These are phyloP conservation scores for Pachypeltis micranthus DNA, from an alignment of 1,140 invertebrate genomes.

Conservation along the genomic window DNA sequence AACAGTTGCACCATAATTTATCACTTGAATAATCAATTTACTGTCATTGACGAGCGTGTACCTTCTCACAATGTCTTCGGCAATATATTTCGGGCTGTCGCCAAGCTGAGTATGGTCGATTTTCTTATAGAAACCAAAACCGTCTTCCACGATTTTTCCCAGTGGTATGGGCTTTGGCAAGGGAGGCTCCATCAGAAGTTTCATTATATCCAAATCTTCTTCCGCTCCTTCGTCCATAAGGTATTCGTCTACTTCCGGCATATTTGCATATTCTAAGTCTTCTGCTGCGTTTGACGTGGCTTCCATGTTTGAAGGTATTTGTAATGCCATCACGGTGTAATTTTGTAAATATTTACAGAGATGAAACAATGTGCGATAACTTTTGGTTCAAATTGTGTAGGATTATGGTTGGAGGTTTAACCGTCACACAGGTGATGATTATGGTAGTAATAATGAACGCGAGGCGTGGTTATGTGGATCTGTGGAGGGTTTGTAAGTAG, in stretches of 20 bases:
- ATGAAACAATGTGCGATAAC: no score
- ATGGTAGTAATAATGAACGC: no score
- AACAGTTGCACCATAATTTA: slow-evolving; percentile 66
- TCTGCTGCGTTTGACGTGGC: no score
- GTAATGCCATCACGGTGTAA: no score
- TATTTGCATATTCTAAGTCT: not conserved
- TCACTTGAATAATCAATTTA: slow-evolving; percentile 48
- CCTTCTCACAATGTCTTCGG: slow-evolving; percentile 26
- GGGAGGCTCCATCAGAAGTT: not conserved
- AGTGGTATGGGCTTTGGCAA: slow-evolving; percentile 47
- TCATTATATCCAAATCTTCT: not conserved
- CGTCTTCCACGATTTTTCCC: slow-evolving; percentile 18
- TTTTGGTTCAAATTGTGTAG: no score
- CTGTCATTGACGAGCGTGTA: slow-evolving; percentile 47
- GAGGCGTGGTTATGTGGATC: no score
- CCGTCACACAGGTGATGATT: no score
- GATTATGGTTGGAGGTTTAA: no score
- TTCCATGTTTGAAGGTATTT: no score
- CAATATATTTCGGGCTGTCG: not conserved
- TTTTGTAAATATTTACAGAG: no score
- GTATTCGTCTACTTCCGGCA: not conserved
- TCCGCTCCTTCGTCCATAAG: not conserved
- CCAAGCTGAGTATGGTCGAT: not conserved
- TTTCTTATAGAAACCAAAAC: slow-evolving; percentile 17
- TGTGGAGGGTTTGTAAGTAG: no score